Evolutionary conservation across 2,888 invertebrate species (phyloP), one percentile per base, ranked within the genome.

Genomic region (Drosophila paranaensis): DNA sequence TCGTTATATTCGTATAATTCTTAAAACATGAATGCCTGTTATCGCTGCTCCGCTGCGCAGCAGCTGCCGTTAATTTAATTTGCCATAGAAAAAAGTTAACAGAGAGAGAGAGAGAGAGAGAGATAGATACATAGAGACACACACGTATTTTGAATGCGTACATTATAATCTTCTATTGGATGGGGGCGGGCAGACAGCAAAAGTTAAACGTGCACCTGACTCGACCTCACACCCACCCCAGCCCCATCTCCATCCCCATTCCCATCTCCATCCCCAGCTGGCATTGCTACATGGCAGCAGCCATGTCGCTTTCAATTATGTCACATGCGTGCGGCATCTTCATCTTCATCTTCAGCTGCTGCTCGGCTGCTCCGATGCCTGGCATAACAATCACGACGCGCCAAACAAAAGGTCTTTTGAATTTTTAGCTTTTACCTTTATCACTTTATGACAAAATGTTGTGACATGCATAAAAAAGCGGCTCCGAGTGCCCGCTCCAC

Each of bases 231-330:
- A n/a, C 42, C 25, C 27, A 46, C 14, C 27, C 27, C 2, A n/a
- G n/a, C n/a, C n/a, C n/a, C n/a, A n/a, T n/a, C n/a, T n/a, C 46
- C 14, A 20, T 2, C 2, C 20, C 20, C 20, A 20, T 1, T 2
- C 20, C 20, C 20, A 20, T 20, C 20, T 20, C 43, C 20, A 16
- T 20, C 20, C 43, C 39, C 8, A 25, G 37, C 46, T 45, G 60
- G 50, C 68, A 68, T 67, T 68, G 69, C 67, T 65, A 68, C 78
- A 69, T 81, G 79, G 84, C 74, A 58, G 80, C 65, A 74, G 80
- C 65, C 78, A 73, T 77, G 89, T 89, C 88, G 70, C 85, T 79
- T 77, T 81, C 85, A 87, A 89, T 87, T 85, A 87, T 87, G 85
- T 71, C 89, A 79, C 86, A 89, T 79, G 85, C 85, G 70, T 65